Base-by-base conservation (phyloP, 1,140 invertebrate species). In the Zaprionus ghesquierei region DNA sequence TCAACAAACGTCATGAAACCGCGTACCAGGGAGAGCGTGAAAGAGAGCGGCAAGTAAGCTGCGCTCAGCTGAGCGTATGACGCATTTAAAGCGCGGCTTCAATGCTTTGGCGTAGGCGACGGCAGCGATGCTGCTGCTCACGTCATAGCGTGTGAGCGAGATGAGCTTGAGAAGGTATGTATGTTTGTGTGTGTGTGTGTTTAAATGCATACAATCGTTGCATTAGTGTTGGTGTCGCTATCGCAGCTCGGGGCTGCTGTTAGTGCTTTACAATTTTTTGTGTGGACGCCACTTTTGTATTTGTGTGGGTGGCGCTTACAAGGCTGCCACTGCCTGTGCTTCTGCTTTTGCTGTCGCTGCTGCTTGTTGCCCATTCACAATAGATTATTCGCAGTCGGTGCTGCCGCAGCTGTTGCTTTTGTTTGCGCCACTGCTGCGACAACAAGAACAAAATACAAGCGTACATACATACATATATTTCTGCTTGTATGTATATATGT, bases 281-380 rank as follows among this genome's bases (percentile, higher is more conserved):
- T 87, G 82, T 77, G 82, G 82, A 69, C 23, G 61, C 72, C 60
- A 62, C 33, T 50, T 76, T 89, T 87, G 69, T 87, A 79, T 87
- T 89, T 87, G 69, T 87, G 84, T 87, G 84, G 79, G 82, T 74
- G 82, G 84, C 76, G 79, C 72, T 87, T 82, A 79, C 82, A 89
- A 87, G 84, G 72, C 69, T 79, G 71, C 55, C 56, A 35, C 56
- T 33, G 54, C 46, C 31, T 18, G 54, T 66, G 71, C 64, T 72
- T 65, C 76, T 77, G 65, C 51, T 61, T n/a, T n/a, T n/a, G n/a
- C n/a, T n/a, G n/a, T n/a, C n/a, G 56, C 20, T 18, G 38, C 55
- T 41, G 63, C 56, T 15, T 62, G 75, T 65, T 76, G 84, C 72
- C 69, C 75, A 81, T 86, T 86, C 54, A 86, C 79, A 82, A 86